These are phyloP conservation scores for Trichomycterus rosablanca DNA, from an alignment of 2,113 vertebrate species.

Conservation along the genomic window DNA sequence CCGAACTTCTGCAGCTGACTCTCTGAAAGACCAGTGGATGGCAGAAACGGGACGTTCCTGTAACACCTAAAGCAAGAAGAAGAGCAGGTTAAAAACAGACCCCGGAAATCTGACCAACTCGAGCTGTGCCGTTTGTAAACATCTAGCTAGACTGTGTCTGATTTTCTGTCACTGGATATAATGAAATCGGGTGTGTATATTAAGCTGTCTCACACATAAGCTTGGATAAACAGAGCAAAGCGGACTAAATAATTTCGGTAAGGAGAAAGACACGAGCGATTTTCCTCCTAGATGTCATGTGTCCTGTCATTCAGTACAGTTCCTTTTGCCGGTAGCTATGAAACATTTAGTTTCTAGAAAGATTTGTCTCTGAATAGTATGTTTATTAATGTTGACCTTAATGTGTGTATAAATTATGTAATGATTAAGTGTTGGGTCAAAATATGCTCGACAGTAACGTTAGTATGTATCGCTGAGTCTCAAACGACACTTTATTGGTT, in stretches of 20 bases:
- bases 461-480: too few species aligned
- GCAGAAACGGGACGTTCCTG: not conserved
- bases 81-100: conserved; percentile 3
- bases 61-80: not conserved
- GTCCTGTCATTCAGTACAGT: conserved; percentile 2
- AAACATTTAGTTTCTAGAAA: too few species aligned
- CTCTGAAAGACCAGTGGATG: conserved; percentile 1
- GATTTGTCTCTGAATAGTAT: too few species aligned
- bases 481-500: not conserved
- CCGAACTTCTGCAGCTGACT: too few species aligned
- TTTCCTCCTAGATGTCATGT: not conserved
- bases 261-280: not conserved
- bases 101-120: conserved; percentile 30
- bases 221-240: not conserved
- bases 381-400: too few species aligned
- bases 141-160: not conserved
- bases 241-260: conserved; percentile 10
- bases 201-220: too few species aligned
- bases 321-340: not conserved
- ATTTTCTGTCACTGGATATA: not conserved
- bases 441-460: too few species aligned
- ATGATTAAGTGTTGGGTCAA: too few species aligned
- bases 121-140: not conserved
- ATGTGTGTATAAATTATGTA: too few species aligned
- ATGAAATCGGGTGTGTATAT: not conserved